A percentile compares a stretch with the other conserved stretches of the same genome.
phyloP scores from a whole-genome alignment of 2,888 invertebrate genomes.

The Coleophora flavipennella region DNA sequence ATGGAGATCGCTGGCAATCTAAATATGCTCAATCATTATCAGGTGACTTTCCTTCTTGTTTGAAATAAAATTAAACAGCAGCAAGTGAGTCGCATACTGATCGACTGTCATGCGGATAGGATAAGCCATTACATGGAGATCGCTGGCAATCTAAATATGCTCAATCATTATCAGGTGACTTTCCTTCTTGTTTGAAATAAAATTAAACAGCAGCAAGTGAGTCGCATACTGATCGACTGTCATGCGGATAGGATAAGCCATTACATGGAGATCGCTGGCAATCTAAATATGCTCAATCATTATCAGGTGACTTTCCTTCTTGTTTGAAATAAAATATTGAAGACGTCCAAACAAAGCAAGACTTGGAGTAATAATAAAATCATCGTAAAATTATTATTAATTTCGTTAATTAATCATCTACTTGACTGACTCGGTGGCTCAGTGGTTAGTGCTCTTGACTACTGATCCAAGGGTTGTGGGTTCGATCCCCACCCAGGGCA shows the following conservation, averaged over 20 bases:
- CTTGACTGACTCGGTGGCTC: too few species aligned
- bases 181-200: too few species aligned
- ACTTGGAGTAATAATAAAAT: too few species aligned
- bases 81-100: conserved; percentile 42
- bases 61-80: conserved; percentile 32
- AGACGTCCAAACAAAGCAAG: not conserved
- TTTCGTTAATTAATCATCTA: too few species aligned
- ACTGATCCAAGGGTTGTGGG: too few species aligned
- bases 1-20: conserved; percentile 39
- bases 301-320: conserved; percentile 43
- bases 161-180: conserved; percentile 52
- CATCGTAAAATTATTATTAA: too few species aligned
- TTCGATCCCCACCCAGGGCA: too few species aligned
- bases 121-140: conserved; percentile 45
- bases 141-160: conserved; percentile 38
- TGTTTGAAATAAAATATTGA: not conserved
- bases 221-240: conserved; percentile 51
- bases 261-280: conserved; percentile 42
- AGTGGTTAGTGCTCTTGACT: too few species aligned
- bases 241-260: conserved; percentile 40
- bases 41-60: conserved; percentile 45
- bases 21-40: conserved; percentile 47
- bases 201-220: conserved; percentile 35
- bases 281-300: conserved; percentile 40
- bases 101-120: conserved; percentile 50